Conservation (phyloP, 2,113 vertebrate species). For the Misgurnus anguillicaudatus region DNA sequence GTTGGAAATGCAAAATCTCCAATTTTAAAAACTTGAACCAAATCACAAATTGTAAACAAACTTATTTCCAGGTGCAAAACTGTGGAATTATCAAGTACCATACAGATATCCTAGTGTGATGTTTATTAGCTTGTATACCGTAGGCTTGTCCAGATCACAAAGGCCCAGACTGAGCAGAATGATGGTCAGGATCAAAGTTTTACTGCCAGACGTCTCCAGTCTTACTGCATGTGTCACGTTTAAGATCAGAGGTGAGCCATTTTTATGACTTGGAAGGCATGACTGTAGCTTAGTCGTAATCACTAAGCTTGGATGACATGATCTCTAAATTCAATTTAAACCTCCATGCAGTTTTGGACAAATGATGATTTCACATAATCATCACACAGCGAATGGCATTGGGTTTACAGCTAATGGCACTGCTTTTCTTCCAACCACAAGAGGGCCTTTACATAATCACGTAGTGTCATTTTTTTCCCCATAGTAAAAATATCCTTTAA, state of each 20-base stretch:
- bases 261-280: conserved; percentile 44
- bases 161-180: not conserved
- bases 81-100: not conserved
- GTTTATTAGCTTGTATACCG: conserved; percentile 9
- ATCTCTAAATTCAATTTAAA: conserved; percentile 33
- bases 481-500: too few relatives aligned
- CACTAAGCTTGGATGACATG: conserved; percentile 7
- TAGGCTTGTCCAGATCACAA: not conserved
- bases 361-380: conserved; percentile 39
- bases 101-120: not conserved
- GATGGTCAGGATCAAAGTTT: conserved; percentile 17
- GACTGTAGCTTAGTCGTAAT: conserved; percentile 11
- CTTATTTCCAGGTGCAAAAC: conserved; percentile 1
- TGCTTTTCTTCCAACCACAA: conserved; percentile 5
- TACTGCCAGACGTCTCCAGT: conserved; percentile 34
- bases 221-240: conserved; percentile 21
- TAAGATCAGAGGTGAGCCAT: conserved; percentile 29
- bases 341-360: conserved; percentile 17
- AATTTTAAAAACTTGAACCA: not conserved
- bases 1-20: too few relatives aligned
- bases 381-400: not conserved
- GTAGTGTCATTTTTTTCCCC: too few relatives aligned
- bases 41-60: not conserved
- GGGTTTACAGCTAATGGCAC: conserved; percentile 12
- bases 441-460: not conserved